These are phyloP conservation scores for Notoglanidium macrostoma DNA, from an alignment of 2,797 vertebrate species.

Conservation along the genomic window DNA sequence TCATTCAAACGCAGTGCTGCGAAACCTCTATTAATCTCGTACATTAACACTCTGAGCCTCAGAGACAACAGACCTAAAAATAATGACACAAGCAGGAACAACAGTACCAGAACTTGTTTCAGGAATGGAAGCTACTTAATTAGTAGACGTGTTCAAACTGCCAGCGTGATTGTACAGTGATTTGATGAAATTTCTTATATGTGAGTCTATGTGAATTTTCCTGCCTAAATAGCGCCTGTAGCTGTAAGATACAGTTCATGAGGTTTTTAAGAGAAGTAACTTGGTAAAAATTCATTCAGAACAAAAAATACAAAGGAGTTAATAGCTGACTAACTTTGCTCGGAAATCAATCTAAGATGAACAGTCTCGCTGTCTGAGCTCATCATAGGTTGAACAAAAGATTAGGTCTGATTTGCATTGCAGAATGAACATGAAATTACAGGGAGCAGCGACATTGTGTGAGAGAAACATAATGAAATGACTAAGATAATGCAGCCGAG, in stretches of 20 bases:
- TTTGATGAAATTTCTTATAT: not conserved
- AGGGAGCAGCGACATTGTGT: not conserved
- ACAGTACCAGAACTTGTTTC: not conserved
- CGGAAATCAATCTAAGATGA: conserved; percentile 2
- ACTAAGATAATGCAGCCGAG: not conserved
- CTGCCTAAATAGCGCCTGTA: not conserved
- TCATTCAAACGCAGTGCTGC: not conserved
- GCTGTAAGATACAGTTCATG: not conserved
- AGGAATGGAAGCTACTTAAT: conserved; percentile 17
- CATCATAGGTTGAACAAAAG: conserved; percentile 7
- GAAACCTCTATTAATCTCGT: conserved; percentile 29
- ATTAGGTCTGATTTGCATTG: conserved; percentile 16
- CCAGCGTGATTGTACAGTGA: not conserved
- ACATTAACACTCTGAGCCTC: conserved; percentile 9
- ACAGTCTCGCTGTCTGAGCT: not conserved
- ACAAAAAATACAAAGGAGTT: not conserved
- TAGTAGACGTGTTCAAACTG: not conserved
- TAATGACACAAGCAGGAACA: conserved; percentile 17
- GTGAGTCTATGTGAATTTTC: not conserved
- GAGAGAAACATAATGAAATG: conserved; percentile 1
- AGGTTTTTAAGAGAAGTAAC: not conserved
- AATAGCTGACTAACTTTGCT: not conserved
- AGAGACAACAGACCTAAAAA: not conserved
- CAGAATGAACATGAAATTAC: not conserved
- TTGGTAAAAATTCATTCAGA: not conserved